These are phyloP conservation scores for Lucilia sericata DNA, from an alignment of 1,140 invertebrate genomes.

Conservation along the genomic window DNA sequence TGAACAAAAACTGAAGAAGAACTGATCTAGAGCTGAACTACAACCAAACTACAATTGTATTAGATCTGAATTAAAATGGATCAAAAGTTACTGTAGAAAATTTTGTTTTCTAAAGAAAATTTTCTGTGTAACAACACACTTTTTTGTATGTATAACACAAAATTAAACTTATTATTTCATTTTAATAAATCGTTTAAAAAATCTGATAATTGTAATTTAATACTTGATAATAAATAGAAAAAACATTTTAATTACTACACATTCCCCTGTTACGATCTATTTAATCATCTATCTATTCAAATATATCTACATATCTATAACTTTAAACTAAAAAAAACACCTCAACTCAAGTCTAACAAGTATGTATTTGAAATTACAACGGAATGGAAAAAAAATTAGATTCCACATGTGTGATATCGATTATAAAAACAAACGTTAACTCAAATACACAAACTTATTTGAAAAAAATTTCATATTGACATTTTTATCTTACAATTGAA, in stretches of 20 bases:
- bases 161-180: too few relatives aligned
- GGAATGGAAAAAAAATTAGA: background rate
- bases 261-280: background rate
- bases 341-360: background rate
- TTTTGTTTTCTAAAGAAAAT: too few relatives aligned
- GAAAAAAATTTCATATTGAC: conserved; percentile 7
- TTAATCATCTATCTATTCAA: too few relatives aligned
- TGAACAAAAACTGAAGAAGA: too few relatives aligned
- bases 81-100: too few relatives aligned
- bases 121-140: too few relatives aligned
- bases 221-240: background rate
- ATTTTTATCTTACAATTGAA: conserved; percentile 21
- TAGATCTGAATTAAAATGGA: too few relatives aligned
- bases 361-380: background rate
- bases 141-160: too few relatives aligned
- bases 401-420: conserved; percentile 20
- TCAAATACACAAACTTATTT: too few relatives aligned
- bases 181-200: background rate
- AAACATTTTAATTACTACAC: conserved; percentile 1
- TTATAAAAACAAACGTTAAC: background rate
- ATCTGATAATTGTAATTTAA: background rate
- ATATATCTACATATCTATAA: background rate
- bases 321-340: background rate
- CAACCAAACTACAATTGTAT: too few relatives aligned
- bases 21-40: too few relatives aligned